phyloP scores from a whole-genome alignment of 2,888 invertebrate species.

The Troides oblongomaculatus region DNA sequence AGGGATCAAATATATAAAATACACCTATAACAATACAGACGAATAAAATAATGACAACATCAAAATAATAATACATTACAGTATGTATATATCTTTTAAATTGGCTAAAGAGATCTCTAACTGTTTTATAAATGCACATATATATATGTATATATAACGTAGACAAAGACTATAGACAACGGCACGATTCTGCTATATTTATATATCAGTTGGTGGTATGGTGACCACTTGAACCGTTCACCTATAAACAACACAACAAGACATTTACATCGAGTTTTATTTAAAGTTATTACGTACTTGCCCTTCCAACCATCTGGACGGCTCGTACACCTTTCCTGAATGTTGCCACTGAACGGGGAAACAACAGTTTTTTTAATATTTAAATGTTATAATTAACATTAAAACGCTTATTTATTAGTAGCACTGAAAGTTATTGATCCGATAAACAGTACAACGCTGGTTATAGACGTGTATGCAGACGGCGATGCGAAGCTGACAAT shows the following conservation, averaged over 20 bases:
- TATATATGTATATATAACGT: conserved; percentile 51
- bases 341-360: conserved; percentile 94
- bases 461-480: conserved; percentile 50
- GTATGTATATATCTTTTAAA: conserved; percentile 61
- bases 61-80: conserved; percentile 75
- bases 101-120: conserved; percentile 76
- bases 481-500: conserved; percentile 65
- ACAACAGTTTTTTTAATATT: conserved; percentile 62
- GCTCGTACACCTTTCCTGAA: conserved; percentile 99
- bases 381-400: conserved; percentile 40
- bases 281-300: conserved; percentile 91
- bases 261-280: conserved; percentile 69
- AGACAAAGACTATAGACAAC: conserved; percentile 73
- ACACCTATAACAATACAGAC: conserved; percentile 62
- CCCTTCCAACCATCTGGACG: conserved; percentile 98
- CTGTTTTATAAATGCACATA: conserved; percentile 76
- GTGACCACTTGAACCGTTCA: conserved; percentile 45
- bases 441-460: conserved; percentile 5
- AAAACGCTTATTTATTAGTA: conserved; percentile 6
- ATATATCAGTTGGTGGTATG: conserved; percentile 44
- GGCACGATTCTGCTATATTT: conserved; percentile 72
- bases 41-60: conserved; percentile 70
- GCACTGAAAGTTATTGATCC: neutral
- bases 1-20: conserved; percentile 57
- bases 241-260: conserved; percentile 68